These are phyloP conservation scores for Eumaeus atala DNA, from an alignment of 1,140 invertebrate genomes.

Conservation along the genomic window DNA sequence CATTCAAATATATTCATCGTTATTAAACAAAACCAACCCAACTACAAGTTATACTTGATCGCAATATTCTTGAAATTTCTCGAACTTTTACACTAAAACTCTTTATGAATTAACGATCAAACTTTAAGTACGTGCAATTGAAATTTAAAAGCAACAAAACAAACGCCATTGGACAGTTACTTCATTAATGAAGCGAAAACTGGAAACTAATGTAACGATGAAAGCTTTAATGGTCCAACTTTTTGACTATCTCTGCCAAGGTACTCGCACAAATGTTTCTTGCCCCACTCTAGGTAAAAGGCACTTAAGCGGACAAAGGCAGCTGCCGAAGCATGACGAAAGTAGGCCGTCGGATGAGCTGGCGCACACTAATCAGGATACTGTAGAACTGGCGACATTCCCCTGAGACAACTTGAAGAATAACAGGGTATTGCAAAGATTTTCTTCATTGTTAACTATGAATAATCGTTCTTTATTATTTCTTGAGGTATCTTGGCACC, in stretches of 20 bases:
- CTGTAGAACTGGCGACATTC: neutral
- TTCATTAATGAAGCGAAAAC: conserved; percentile 14
- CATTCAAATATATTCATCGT: no score
- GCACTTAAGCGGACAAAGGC: conserved; percentile 38
- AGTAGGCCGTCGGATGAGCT: conserved; percentile 11
- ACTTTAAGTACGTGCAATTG: conserved; percentile 9
- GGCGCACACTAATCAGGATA: conserved; percentile 8
- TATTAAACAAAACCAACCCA: no score
- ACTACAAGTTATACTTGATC: no score
- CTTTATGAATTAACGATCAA: conserved; percentile 7
- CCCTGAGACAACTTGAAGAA: neutral
- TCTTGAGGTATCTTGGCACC: no score
- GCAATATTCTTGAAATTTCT: no score
- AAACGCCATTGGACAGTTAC: conserved; percentile 6
- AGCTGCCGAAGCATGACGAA: conserved; percentile 10
- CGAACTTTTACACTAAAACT: neutral
- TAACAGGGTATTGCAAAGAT: neutral
- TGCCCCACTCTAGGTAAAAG: conserved; percentile 32
- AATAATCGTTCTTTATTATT: no score
- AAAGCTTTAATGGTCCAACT: conserved; percentile 15
- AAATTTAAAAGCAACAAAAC: conserved; percentile 13
- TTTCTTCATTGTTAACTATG: no score
- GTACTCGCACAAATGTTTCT: conserved; percentile 15
- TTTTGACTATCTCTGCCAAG: conserved; percentile 12
- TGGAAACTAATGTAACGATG: conserved; percentile 6